Base-by-base conservation (phyloP, 2,113 vertebrate genomes). In the Myiagra hebetior region DNA sequence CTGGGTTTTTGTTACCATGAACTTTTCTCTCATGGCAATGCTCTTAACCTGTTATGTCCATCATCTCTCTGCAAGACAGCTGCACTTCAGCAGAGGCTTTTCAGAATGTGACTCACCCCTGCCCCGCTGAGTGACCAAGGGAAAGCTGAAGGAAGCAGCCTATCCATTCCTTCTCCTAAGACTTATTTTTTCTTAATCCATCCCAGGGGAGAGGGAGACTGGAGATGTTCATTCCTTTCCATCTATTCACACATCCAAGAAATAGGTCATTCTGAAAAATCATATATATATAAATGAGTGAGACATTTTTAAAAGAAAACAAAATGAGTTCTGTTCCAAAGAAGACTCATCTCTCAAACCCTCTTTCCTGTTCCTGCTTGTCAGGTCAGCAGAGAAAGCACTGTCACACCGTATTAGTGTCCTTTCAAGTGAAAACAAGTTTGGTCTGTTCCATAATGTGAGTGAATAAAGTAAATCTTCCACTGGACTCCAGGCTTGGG, bases 61-160 rank as follows among this genome's bases (percentile, higher is more conserved):
- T 98, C 95, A 95, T 76, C 91, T 23, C 84, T 59, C 60, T 59
- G 94, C 47, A 3, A 74, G 94, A 84, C 89, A 93, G 95, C 95
- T 95, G 87, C 10, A 4, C 76, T 78, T 35, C 52, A 78, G 35
- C 7, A 9, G 59, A 76, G 93, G 57, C 39, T 46, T 50, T 84
- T 21, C 62, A 68, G 41, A 92, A 65, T 53, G 57, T 6, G 2
- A 26, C 50, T 14, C 27, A 15, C n/a, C 68, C 85, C 52, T 73
- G 76, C 69, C 60, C 82, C 5, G 3, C 60, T 18, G 53, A 13
- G 62, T 4, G 67, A 41, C 37, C 33, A n/a, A 23, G 53, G 64
- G 18, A 22, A 37, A 27, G 91, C 63, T 60, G 53, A 31, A 87
- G 82, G 57, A 75, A 86, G 88, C 44, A 44, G 41, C 26, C 5